Percentiles rank a stretch among this genome's conserved stretches.
phyloP scores from a whole-genome alignment of 1,140 invertebrate species.

The Fopius arisanus region DNA sequence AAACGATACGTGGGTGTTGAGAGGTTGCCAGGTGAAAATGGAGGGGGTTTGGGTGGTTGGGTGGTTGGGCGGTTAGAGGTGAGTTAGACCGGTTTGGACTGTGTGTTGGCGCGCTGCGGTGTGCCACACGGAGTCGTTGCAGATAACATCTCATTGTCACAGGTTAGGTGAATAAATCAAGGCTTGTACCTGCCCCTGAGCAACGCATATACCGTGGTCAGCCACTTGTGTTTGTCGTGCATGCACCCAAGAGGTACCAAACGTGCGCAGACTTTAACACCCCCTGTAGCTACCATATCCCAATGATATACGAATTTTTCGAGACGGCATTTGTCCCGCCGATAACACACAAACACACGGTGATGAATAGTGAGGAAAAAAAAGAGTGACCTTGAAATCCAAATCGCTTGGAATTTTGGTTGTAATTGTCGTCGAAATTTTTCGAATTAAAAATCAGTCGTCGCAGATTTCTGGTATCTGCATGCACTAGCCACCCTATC shows the following conservation, averaged over 20 bases:
- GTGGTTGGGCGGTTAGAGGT: not conserved
- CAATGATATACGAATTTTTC: not conserved
- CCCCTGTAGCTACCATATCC: not conserved
- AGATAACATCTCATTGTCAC: slow-evolving; percentile 61
- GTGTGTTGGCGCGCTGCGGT: slow-evolving; percentile 22
- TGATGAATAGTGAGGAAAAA: no score
- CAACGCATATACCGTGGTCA: slow-evolving; percentile 20
- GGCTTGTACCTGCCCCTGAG: not conserved
- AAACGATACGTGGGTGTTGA: slow-evolving; percentile 2
- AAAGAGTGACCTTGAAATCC: not conserved
- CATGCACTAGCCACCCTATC: no score
- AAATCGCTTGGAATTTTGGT: not conserved
- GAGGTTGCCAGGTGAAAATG: not conserved
- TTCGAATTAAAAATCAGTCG: no score
- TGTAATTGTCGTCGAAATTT: no score
- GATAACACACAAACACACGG: not conserved
- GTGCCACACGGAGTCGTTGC: slow-evolving; percentile 29
- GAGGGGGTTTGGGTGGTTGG: not conserved
- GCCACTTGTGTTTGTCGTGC: slow-evolving; percentile 31
- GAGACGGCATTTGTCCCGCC: not conserved
- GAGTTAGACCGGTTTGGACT: not conserved
- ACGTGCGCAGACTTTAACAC: not conserved
- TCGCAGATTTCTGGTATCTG: no score
- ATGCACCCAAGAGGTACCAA: slow-evolving; percentile 3
- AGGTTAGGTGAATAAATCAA: slow-evolving; percentile 51